phyloP scores from a whole-genome alignment of 2,888 invertebrate genomes.

The Caenorhabditis imperialis region DNA sequence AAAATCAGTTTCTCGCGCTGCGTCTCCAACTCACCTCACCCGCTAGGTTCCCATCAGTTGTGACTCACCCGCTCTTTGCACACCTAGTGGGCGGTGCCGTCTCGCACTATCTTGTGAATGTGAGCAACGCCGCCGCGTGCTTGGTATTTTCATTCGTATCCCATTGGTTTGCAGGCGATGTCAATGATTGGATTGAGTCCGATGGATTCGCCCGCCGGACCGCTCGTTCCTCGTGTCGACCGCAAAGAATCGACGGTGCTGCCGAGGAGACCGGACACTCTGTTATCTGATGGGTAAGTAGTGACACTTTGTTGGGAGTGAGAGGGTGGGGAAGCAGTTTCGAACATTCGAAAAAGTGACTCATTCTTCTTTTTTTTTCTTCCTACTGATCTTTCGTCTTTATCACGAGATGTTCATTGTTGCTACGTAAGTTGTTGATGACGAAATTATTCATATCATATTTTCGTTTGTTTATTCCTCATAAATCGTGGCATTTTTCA shows the following conservation, averaged over 20 bases:
- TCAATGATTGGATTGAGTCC: slow-evolving; percentile 52
- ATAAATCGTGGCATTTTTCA: background rate
- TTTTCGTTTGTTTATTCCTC: slow-evolving; percentile 1
- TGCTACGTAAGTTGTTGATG: slow-evolving; percentile 43
- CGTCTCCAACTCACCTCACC: background rate
- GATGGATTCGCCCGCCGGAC: slow-evolving; percentile 39
- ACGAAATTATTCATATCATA: background rate
- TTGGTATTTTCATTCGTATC: too few species aligned
- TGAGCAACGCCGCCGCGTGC: too few species aligned
- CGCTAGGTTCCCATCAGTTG: slow-evolving; percentile 11
- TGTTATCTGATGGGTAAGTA: slow-evolving; percentile 57
- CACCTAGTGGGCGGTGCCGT: slow-evolving; percentile 25
- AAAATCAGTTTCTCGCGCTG: background rate
- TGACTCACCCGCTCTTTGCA: slow-evolving; percentile 30
- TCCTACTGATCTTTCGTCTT: background rate
- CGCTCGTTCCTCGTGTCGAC: slow-evolving; percentile 39
- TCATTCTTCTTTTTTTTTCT: slow-evolving; percentile 4
- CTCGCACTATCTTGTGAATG: background rate
- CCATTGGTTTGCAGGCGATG: slow-evolving; percentile 45
- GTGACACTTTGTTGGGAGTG: slow-evolving; percentile 11
- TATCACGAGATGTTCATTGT: slow-evolving; percentile 29
- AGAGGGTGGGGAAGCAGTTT: too few species aligned
- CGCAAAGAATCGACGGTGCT: slow-evolving; percentile 64
- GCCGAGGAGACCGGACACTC: slow-evolving; percentile 44
- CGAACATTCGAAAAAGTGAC: background rate